These are phyloP conservation scores for Silurus glanis DNA, from an alignment of 2,113 vertebrate genomes.

Conservation along the genomic window DNA sequence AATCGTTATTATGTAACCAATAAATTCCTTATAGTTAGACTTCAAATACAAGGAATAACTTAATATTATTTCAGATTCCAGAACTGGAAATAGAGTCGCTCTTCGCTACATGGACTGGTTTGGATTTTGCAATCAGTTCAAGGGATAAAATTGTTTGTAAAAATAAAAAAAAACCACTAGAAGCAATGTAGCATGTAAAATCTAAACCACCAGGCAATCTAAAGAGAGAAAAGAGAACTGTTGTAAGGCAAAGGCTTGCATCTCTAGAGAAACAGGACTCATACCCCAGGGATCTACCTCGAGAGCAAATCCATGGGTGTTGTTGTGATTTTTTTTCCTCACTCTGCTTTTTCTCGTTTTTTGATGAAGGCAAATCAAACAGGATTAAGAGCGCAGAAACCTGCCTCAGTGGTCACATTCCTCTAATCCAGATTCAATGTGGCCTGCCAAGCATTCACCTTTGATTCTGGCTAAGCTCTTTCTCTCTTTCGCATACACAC, in stretches of 20 bases:
- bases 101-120: background rate
- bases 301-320: slow-evolving; percentile 29
- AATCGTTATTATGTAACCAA: no score
- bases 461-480: slow-evolving; percentile 20
- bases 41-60: background rate
- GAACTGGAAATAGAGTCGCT: background rate
- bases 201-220: background rate
- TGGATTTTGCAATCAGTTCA: background rate
- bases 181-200: slow-evolving; percentile 11
- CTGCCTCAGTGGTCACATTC: slow-evolving; percentile 60
- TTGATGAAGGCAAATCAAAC: slow-evolving; percentile 65
- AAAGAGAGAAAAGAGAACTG: background rate
- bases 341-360: slow-evolving; percentile 10
- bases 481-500: background rate
- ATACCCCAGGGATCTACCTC: slow-evolving; percentile 28
- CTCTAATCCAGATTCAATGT: slow-evolving; percentile 66
- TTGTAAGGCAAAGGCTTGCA: background rate
- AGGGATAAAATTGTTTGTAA: background rate
- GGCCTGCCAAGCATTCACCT: slow-evolving; percentile 64
- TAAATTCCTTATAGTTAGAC: no score
- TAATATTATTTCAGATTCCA: background rate
- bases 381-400: slow-evolving; percentile 64
- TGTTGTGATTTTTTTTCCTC: slow-evolving; percentile 54
- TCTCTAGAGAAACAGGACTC: slow-evolving; percentile 9
- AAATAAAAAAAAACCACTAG: background rate